These are phyloP conservation scores for Camelus dromedarius DNA, from an alignment of 2,113 vertebrate genomes.

Conservation along the genomic window DNA sequence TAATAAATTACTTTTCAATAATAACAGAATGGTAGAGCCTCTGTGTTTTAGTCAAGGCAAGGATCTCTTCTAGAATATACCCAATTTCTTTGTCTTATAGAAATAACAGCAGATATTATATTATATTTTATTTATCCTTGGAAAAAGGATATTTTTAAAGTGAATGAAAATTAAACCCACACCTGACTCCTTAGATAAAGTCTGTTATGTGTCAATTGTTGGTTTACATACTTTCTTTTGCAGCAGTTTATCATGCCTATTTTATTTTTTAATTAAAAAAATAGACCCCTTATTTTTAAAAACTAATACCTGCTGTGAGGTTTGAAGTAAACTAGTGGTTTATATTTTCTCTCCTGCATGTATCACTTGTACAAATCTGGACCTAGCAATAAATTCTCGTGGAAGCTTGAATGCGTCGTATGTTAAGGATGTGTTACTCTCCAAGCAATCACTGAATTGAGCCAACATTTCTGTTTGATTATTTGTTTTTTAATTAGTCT, in stretches of 20 bases:
- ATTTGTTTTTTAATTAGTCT: conserved; percentile 66
- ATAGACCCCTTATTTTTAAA: background rate
- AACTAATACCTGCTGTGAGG: background rate
- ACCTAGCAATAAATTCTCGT: background rate
- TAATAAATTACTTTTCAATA: background rate
- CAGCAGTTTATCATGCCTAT: background rate
- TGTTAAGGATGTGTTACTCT: background rate
- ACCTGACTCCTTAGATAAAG: background rate
- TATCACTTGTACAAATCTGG: background rate
- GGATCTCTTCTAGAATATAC: background rate
- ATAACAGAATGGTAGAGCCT: background rate
- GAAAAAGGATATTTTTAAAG: background rate
- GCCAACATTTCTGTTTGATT: conserved; percentile 46
- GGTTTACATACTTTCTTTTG: background rate
- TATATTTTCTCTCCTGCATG: background rate
- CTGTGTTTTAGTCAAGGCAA: background rate
- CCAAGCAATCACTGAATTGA: conserved; percentile 11
- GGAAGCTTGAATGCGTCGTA: background rate
- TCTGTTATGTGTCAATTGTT: background rate
- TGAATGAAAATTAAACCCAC: background rate
- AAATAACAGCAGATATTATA: background rate
- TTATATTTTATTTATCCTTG: background rate
- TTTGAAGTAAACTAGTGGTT: background rate
- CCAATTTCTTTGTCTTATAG: background rate
- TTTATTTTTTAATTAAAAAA: conserved; percentile 29